A percentile compares a stretch with the other conserved stretches of the same genome.
Evolutionary conservation across 2,113 vertebrate genomes (phyloP).

Genomic region (Bubo scandiacus): DNA sequence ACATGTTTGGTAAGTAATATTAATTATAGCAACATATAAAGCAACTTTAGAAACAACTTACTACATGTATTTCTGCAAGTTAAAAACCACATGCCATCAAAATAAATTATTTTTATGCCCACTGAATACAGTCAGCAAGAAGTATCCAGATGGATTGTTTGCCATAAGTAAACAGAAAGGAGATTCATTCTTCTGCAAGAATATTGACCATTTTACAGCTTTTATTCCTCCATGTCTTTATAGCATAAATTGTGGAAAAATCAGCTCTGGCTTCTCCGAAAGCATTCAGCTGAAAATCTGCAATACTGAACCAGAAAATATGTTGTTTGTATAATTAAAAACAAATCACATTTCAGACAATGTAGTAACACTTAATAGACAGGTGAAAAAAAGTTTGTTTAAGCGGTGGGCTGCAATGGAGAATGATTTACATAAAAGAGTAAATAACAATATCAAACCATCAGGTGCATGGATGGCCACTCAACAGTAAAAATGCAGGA

Average conservation of each 20-base stretch:
- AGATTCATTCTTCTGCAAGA: background rate
- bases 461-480: background rate
- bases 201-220: background rate
- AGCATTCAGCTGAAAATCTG: background rate
- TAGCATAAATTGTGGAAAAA: background rate
- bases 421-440: background rate
- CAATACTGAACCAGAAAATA: background rate
- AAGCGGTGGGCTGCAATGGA: background rate
- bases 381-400: background rate
- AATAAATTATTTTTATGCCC: background rate
- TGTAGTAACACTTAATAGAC: background rate
- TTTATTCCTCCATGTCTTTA: background rate
- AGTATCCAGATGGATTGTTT: background rate
- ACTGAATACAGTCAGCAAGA: background rate
- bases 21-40: background rate
- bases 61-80: background rate
- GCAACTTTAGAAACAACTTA: background rate
- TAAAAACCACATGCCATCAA: background rate
- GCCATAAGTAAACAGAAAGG: background rate
- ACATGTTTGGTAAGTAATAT: background rate
- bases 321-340: background rate
- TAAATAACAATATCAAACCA: background rate
- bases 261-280: background rate
- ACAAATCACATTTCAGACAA: background rate
- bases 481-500: background rate